Evolutionary conservation across 2,113 vertebrate species (phyloP).

Genomic region (Zosterops hypoxanthus): DNA sequence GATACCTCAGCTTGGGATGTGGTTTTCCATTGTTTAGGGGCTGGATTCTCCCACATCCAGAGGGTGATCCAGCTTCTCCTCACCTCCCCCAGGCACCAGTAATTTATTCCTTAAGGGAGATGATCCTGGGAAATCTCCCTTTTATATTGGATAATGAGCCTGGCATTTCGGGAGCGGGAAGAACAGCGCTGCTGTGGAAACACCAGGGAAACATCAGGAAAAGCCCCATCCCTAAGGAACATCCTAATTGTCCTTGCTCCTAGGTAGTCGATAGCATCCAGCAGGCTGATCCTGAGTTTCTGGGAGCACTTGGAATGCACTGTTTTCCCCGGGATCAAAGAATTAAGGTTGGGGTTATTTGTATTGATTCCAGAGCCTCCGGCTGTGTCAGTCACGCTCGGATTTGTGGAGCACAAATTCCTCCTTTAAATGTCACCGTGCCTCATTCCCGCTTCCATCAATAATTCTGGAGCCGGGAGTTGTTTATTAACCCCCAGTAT

Average conservation of each 20-base stretch:
- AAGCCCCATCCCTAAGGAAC: slow-evolving; percentile 33
- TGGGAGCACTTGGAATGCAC: slow-evolving; percentile 84
- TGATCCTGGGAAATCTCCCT: not conserved
- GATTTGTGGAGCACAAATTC: slow-evolving; percentile 99
- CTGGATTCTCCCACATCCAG: not conserved
- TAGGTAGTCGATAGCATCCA: slow-evolving; percentile 85
- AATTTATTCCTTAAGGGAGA: not conserved
- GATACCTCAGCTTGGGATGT: not conserved
- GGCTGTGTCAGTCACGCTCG: slow-evolving; percentile 88
- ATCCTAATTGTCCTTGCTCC: slow-evolving; percentile 86
- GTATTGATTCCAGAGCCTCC: slow-evolving; percentile 99
- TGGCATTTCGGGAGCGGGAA: not conserved
- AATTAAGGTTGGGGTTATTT: slow-evolving; percentile 99
- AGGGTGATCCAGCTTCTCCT: not conserved
- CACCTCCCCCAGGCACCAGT: not conserved
- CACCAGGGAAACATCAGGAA: not conserved
- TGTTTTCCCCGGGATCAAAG: slow-evolving; percentile 95
- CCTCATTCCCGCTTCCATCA: slow-evolving; percentile 94
- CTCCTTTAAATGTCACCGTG: slow-evolving; percentile 96
- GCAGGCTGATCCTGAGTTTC: slow-evolving; percentile 75
- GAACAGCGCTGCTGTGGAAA: not conserved
- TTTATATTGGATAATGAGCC: not conserved
- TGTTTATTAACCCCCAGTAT: slow-evolving; percentile 80
- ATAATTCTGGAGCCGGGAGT: slow-evolving; percentile 77
- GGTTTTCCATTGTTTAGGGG: not conserved